Evolutionary conservation across 2,113 vertebrate genomes (phyloP).

Genomic region (Halcyon senegalensis): DNA sequence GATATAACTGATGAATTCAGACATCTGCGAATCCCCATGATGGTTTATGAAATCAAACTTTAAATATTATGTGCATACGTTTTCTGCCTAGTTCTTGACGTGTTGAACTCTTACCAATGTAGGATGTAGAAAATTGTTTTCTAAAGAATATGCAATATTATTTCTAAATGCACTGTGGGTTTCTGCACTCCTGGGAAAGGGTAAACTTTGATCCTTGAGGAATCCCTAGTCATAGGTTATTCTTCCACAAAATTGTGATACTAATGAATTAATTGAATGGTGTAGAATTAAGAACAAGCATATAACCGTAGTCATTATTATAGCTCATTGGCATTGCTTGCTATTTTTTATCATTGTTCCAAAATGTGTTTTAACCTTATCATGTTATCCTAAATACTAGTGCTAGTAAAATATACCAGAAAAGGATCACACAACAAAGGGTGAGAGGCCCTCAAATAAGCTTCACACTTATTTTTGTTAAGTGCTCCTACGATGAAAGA

Average conservation of each 20-base stretch:
- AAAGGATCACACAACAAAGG: neutral
- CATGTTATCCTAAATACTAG: neutral
- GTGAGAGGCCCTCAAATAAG: neutral
- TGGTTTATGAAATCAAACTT: conserved; percentile 29
- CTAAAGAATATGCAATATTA: neutral
- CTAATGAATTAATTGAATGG: neutral
- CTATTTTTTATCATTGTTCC: neutral
- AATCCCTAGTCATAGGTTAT: neutral
- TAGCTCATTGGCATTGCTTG: neutral
- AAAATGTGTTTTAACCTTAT: neutral
- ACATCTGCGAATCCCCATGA: conserved; percentile 5
- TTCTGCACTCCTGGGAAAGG: neutral
- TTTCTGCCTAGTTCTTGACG: conserved; percentile 30
- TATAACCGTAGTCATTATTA: neutral
- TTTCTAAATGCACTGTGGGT: neutral
- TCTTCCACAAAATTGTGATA: neutral
- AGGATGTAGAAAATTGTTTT: neutral
- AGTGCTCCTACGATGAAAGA: neutral
- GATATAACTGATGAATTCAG: conserved; percentile 38
- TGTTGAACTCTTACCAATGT: conserved; percentile 7
- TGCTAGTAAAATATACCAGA: neutral
- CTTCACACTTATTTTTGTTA: neutral
- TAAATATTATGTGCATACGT: neutral
- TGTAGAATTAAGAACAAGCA: neutral
- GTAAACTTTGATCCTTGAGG: neutral